A percentile compares a stretch with the other conserved stretches of the same genome.
These are phyloP conservation scores for Amphilophus citrinellus DNA, from an alignment of 2,113 vertebrate species.

Conservation along the genomic window DNA sequence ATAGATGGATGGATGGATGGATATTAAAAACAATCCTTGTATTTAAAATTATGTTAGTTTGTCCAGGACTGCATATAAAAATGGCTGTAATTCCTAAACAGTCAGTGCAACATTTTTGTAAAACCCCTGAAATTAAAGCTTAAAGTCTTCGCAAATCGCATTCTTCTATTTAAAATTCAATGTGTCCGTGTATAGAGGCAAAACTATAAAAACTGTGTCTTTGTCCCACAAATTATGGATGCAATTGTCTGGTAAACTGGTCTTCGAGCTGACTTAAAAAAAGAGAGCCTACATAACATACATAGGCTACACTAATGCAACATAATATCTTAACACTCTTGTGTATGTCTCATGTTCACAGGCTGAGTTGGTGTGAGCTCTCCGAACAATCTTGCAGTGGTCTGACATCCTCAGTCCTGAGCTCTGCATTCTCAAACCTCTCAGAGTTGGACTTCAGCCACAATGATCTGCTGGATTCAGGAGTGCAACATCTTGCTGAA, in stretches of 20 bases:
- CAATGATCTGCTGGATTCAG: slow-evolving; percentile 61
- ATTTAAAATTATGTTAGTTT: too few species aligned
- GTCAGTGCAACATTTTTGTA: too few species aligned
- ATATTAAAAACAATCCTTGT: too few species aligned
- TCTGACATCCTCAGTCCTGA: slow-evolving; percentile 49
- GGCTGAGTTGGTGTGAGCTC: slow-evolving; percentile 60
- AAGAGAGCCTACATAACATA: too few species aligned
- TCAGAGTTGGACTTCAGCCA: slow-evolving; percentile 61
- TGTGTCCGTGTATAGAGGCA: fast-evolving
- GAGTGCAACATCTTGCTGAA: slow-evolving; percentile 22
- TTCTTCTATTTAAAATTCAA: too few species aligned
- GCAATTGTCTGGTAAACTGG: neutral
- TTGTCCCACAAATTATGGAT: fast-evolving
- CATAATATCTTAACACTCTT: fast-evolving
- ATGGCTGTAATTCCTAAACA: too few species aligned
- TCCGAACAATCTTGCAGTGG: slow-evolving; percentile 55
- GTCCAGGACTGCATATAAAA: too few species aligned
- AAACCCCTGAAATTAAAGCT: too few species aligned
- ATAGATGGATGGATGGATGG: too few species aligned
- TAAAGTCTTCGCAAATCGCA: too few species aligned
- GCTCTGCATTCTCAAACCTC: slow-evolving; percentile 47
- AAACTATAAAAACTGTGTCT: fast-evolving
- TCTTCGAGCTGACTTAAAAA: neutral
- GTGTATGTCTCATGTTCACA: slow-evolving; percentile 33
- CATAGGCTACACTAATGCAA: neutral